A percentile compares a stretch with the other conserved stretches of the same genome.
Conservation (phyloP, 2,797 vertebrate genomes). For the Enteromius fasciolatus region DNA sequence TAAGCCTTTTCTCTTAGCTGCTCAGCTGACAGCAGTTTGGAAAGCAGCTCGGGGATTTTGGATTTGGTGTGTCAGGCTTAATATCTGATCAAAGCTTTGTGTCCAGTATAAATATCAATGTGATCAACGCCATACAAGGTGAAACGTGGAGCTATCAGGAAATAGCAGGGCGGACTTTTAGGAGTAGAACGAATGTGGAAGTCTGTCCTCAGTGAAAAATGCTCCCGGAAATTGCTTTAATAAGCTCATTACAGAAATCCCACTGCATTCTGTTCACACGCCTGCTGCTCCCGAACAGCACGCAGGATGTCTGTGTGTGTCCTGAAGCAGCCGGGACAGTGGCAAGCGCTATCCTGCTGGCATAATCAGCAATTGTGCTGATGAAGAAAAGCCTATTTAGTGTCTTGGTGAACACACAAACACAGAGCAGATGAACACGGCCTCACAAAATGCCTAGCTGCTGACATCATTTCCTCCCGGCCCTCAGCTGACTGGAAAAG, state of each 20-base stretch:
- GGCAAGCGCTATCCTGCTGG: constrained; percentile 17
- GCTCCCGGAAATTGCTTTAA: constrained; percentile 52
- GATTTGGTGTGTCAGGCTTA: constrained; percentile 8
- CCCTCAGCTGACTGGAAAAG: constrained; percentile 36
- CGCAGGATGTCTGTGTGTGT: neutral
- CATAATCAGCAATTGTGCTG: constrained; percentile 37
- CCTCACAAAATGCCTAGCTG: constrained; percentile 31
- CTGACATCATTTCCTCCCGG: constrained; percentile 43
- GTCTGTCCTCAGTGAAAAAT: constrained; percentile 35
- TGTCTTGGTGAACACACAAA: constrained; percentile 20
- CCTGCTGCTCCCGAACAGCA: constrained; percentile 15
- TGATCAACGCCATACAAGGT: neutral
- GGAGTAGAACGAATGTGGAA: constrained; percentile 15
- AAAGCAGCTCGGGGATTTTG: constrained; percentile 10
- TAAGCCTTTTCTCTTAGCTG: constrained; percentile 32
- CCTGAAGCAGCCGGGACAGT: constrained; percentile 10
- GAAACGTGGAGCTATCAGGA: neutral
- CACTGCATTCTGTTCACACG: constrained; percentile 11
- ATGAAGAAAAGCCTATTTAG: constrained; percentile 28
- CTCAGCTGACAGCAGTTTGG: constrained; percentile 39
- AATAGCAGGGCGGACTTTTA: neutral
- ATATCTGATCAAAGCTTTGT: constrained; percentile 24
- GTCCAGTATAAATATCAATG: constrained; percentile 10
- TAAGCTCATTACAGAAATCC: constrained; percentile 44
- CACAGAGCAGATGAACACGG: neutral